Conservation (phyloP, 92 coral and sea anemone species). For the Umimayanthus kanabou region DNA sequence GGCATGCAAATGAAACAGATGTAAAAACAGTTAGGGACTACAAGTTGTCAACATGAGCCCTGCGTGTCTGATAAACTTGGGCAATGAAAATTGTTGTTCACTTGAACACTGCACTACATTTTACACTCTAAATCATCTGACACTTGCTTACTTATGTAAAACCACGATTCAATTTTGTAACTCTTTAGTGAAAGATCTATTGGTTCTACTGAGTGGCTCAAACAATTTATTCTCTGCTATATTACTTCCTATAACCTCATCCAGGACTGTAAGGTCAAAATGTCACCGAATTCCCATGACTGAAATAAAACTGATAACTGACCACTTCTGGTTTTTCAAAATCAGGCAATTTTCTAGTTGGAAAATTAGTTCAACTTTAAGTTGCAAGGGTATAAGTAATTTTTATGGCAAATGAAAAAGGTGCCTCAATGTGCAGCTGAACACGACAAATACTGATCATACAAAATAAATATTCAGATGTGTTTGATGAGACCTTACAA, state of each 20-base stretch:
- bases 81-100: background rate
- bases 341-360: background rate
- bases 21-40: slow-evolving; percentile 30
- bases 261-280: slow-evolving; percentile 22
- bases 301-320: slow-evolving; percentile 11
- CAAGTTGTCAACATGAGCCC: background rate
- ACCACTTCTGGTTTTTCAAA: background rate
- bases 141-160: background rate
- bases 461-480: background rate
- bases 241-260: background rate
- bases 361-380: background rate
- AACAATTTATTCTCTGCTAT: background rate
- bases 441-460: background rate
- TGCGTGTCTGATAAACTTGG: background rate
- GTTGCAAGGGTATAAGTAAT: background rate
- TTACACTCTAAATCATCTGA: background rate
- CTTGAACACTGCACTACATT: background rate
- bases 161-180: background rate
- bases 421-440: background rate
- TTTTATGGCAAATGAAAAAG: no score
- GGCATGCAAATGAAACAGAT: slow-evolving; percentile 23
- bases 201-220: background rate
- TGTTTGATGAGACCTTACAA: background rate
- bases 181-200: background rate
- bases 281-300: background rate